Evolutionary conservation across 1,140 invertebrate genomes (phyloP), one percentile per base, ranked within the genome.

Genomic region (Drosophila setifemur): DNA sequence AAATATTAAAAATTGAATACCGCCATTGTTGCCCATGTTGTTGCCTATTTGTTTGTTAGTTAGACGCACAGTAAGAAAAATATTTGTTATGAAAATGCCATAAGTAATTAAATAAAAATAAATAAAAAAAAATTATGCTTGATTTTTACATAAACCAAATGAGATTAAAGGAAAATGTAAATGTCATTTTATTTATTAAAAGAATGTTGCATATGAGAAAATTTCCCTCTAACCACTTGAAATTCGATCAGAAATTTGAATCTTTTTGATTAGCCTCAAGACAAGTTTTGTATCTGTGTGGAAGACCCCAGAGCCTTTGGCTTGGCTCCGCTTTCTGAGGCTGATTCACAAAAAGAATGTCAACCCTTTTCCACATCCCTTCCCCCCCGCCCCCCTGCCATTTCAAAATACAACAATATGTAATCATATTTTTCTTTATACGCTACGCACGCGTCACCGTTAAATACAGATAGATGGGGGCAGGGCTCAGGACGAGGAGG

Each of bases 1-100:
- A 83, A 83, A 83, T 83, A 83, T 83, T 85, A 85, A 85, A 83
- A 83, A 83, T 85, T 85, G 74, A 85, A 83, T 85, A 70, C 79
- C 79, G 74, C 45, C 58, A 61, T 83, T 78, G 73, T 78, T 66
- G 45, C 11, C 37, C 33, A 31, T 61, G 49, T 54, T 37, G 50
- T 29, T 72, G 39, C 7, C 50, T 25, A 57, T 61, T 58, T 61
- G 52, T 43, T 43, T 58, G 14, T 25, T 14, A 61, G 37, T 64
- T 49, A 12, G 19, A 7, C 39, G 31, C 60, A 61, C 57, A 26
- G 21, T n/a, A n/a, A 3, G 6, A 14, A 14, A 43, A 33, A 26
- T 0, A 6, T 2, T 9, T 57, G 16, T 39, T 18, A 5, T 2
- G 21, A 23, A 23, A 23, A 3, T 23, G 2, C 2, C 21, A 3